Evolutionary conservation across 1,140 invertebrate genomes (phyloP).

Genomic region (Polypedilum vanderplanki): DNA sequence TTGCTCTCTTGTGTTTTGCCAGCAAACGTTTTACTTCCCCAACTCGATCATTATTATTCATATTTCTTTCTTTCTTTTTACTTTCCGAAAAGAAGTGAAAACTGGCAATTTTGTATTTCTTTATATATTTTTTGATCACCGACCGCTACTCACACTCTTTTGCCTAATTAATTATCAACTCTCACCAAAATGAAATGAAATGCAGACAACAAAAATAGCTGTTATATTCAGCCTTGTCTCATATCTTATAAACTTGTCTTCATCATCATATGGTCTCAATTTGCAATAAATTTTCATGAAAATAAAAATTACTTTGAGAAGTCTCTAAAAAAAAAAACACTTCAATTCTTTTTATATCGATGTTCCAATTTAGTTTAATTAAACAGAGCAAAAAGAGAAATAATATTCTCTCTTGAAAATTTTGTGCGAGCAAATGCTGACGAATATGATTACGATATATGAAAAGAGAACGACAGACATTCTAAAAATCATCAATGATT

Average conservation of each 20-base stretch:
- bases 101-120: neutral
- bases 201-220: neutral
- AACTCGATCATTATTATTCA: no score
- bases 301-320: neutral
- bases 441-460: neutral
- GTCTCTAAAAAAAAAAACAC: neutral
- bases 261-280: neutral
- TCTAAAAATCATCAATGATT: no score
- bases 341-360: neutral
- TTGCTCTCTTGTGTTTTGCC: neutral
- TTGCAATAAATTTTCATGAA: no score
- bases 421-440: neutral
- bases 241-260: neutral
- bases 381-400: no score
- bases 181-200: neutral
- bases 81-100: neutral
- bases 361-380: neutral
- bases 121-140: neutral
- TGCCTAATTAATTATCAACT: conserved; percentile 5
- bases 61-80: neutral
- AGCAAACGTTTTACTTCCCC: neutral
- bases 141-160: neutral
- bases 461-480: neutral
- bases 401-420: neutral
- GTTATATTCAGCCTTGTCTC: neutral